Base-by-base conservation (phyloP, 2,797 vertebrate species). In the Monodelphis domestica region DNA sequence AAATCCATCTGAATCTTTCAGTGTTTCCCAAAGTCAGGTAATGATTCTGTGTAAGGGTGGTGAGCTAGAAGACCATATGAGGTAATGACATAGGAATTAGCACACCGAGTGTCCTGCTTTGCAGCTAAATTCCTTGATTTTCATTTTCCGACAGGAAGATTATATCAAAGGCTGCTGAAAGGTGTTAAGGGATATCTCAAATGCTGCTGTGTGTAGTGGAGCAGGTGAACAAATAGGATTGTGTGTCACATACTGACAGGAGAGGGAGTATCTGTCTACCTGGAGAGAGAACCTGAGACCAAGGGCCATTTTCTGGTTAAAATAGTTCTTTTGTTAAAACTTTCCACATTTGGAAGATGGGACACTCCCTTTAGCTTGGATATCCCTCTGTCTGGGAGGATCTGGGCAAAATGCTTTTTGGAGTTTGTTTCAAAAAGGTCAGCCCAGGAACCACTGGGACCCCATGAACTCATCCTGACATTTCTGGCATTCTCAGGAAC, bases 361-460 rank as follows among this genome's bases (percentile, higher is more conserved):
- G 93, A 55, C 88, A 87, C 57, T 87, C 96, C 92, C 94, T 92
- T 91, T 63, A 51, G 95, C 92, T 45, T 94, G 94, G 95, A 89
- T 88, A 91, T 78, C 29, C 78, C 10, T 87, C 96, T 87, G 95
- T 53, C 95, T 96, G 95, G 94, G 96, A 95, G 94, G 84, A 91
- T 29, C 54, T 91, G 89, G 89, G 30, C 50, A 96, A 96, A 97
- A 95, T 96, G 95, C 96, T 95, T 96, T 92, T 97, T 92, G 10
- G 95, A 94, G 92, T 97, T 96, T 97, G 95, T 97, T 97, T 97
- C 92, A 96, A n/a, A 97, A 96, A 97, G 96, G 97, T 97, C 96
- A 97, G 92, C 94, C 84, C 94, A 95, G 96, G 96, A 96, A 95
- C 96, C 91, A 94, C 96, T 97, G 97, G 95, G 21, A 96, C 95